phyloP scores from a whole-genome alignment of 2,888 invertebrate genomes.

The Troglohyphantes excavatus region DNA sequence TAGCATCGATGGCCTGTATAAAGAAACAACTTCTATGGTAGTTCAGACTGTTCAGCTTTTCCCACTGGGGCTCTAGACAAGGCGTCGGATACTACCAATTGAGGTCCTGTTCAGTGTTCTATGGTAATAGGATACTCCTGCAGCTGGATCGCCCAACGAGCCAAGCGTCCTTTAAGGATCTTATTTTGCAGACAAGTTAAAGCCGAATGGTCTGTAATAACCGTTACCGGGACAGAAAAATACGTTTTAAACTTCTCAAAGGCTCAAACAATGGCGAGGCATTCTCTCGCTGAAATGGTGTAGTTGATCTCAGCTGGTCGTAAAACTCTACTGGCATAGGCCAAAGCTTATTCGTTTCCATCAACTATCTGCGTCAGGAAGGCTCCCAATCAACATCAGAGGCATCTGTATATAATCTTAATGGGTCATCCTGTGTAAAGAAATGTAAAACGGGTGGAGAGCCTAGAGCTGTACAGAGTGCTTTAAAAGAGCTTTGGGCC shows the following conservation, averaged over 20 bases:
- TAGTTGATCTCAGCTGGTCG: too few species aligned
- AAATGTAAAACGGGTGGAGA: too few species aligned
- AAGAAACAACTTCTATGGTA: neutral
- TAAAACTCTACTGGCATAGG: too few species aligned
- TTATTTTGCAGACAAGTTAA: neutral
- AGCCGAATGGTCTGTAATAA: neutral
- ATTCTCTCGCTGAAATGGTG: too few species aligned
- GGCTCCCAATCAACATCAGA: too few species aligned
- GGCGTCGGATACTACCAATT: neutral
- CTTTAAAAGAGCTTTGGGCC: too few species aligned
- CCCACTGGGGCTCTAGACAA: neutral
- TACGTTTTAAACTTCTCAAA: neutral
- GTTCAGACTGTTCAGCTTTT: neutral
- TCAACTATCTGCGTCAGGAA: too few species aligned
- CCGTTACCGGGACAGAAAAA: slow-evolving; percentile 1
- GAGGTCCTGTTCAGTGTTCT: neutral
- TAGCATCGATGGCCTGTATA: neutral
- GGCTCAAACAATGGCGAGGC: neutral
- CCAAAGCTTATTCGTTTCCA: too few species aligned
- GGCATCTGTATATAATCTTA: too few species aligned
- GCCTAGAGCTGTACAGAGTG: too few species aligned
- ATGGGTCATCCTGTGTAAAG: too few species aligned
- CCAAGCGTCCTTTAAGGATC: neutral
- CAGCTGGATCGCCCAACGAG: neutral
- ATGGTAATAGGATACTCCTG: neutral